These are phyloP conservation scores for Limosa lapponica DNA, from an alignment of 2,797 vertebrate species.

Conservation along the genomic window DNA sequence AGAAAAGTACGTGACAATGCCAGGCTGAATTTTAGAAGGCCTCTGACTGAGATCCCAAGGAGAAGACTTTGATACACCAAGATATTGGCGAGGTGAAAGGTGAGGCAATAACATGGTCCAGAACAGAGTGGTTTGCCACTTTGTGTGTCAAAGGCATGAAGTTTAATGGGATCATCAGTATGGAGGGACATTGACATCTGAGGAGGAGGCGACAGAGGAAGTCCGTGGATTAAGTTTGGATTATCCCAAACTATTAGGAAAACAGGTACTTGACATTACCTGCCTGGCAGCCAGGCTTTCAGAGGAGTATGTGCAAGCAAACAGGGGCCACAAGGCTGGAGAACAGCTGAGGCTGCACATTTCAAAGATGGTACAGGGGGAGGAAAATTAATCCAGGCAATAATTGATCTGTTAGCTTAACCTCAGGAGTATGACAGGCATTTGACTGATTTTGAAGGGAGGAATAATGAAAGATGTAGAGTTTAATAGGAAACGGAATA, in stretches of 20 bases:
- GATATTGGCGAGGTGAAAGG: background rate
- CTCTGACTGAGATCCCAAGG: background rate
- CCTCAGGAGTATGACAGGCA: background rate
- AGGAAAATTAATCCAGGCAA: background rate
- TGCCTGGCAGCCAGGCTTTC: background rate
- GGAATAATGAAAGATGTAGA: background rate
- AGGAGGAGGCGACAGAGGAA: background rate
- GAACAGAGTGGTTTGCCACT: background rate
- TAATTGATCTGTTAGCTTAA: conserved; percentile 20
- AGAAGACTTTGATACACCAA: background rate
- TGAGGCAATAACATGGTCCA: accelerated
- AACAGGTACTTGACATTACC: background rate
- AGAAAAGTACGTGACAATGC: background rate
- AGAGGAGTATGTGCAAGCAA: background rate
- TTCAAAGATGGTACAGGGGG: background rate
- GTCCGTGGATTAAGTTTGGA: background rate
- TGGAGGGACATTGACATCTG: background rate
- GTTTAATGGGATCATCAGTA: background rate
- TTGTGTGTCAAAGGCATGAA: background rate
- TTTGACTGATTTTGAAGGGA: conserved; percentile 6
- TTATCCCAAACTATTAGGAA: background rate
- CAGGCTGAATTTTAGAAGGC: background rate
- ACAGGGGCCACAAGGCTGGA: background rate
- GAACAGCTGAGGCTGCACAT: background rate
- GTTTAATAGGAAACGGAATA: background rate